Percentiles rank a stretch among this genome's conserved stretches.
phyloP scores from a whole-genome alignment of 2,797 vertebrate genomes.

The Acanthopagrus latus region DNA sequence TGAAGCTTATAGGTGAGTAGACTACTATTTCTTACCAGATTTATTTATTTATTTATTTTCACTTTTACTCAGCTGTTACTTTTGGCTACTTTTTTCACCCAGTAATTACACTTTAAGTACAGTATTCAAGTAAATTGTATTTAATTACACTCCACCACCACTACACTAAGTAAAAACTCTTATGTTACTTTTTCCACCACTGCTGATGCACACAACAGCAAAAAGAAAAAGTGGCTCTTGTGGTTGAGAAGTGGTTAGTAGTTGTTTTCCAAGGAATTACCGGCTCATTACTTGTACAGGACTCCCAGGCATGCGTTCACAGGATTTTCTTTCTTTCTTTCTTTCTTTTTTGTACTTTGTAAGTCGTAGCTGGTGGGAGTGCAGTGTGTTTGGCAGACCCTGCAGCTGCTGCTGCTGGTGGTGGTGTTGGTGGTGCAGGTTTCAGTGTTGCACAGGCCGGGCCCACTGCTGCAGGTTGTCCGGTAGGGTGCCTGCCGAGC shows the following conservation, averaged over 20 bases:
- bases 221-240: too few relatives aligned
- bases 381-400: constrained; percentile 5
- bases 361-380: constrained; percentile 14
- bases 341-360: constrained; percentile 9
- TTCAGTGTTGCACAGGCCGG: constrained; percentile 59
- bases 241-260: not conserved
- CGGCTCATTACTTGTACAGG: not conserved
- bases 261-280: not conserved
- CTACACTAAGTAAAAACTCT: too few relatives aligned
- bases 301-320: not conserved
- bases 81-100: too few relatives aligned
- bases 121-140: too few relatives aligned
- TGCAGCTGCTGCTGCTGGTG: not conserved
- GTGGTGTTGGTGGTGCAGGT: constrained; percentile 48
- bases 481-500: constrained; percentile 81
- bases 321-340: not conserved
- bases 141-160: too few relatives aligned
- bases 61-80: too few relatives aligned
- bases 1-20: too few relatives aligned
- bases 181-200: too few relatives aligned
- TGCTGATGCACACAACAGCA: not conserved
- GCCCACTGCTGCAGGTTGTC: constrained; percentile 82
- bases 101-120: too few relatives aligned
- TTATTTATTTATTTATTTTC: too few relatives aligned
- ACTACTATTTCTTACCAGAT: too few relatives aligned